Evolutionary conservation across 2,113 vertebrate genomes (phyloP).

Genomic region (Semicossyphus pulcher): DNA sequence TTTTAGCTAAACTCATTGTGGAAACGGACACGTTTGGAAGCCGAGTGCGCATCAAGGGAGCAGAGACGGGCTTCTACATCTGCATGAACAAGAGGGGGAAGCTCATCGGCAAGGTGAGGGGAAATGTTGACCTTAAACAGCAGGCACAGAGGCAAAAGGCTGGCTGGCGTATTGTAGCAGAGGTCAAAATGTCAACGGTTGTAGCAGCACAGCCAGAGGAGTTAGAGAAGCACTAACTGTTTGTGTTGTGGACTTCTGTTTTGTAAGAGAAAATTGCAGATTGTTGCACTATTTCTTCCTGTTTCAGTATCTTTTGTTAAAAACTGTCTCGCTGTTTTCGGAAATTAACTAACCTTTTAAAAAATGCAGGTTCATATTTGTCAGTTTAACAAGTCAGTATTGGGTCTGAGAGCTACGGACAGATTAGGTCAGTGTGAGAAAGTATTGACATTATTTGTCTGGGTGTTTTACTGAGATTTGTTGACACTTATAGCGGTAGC

Average conservation of each 20-base stretch:
- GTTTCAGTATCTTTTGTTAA: too few relatives aligned
- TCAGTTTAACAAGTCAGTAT: too few relatives aligned
- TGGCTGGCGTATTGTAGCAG: not conserved
- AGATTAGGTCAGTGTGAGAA: too few relatives aligned
- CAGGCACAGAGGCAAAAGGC: not conserved
- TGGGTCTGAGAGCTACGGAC: too few relatives aligned
- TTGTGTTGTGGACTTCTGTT: not conserved
- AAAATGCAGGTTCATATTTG: too few relatives aligned
- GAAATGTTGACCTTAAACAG: not conserved
- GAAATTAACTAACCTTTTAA: too few relatives aligned
- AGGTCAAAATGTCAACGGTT: conserved; percentile 24
- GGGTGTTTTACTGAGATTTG: too few relatives aligned
- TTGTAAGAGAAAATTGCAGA: not conserved
- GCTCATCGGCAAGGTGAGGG: conserved; percentile 94
- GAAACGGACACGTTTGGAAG: conserved; percentile 99
- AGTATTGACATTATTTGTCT: too few relatives aligned
- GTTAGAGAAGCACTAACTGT: not conserved
- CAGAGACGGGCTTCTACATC: conserved; percentile 96
- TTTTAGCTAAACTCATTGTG: conserved; percentile 94
- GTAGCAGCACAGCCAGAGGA: not conserved
- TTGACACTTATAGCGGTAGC: too few relatives aligned
- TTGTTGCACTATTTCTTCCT: too few relatives aligned
- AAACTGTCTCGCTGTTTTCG: too few relatives aligned
- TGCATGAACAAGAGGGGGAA: conserved; percentile 99
- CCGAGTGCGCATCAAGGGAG: conserved; percentile 95